A percentile compares a stretch with the other conserved stretches of the same genome.
These are phyloP conservation scores for Mustela nigripes DNA, from an alignment of 2,113 vertebrate genomes.

Conservation along the genomic window DNA sequence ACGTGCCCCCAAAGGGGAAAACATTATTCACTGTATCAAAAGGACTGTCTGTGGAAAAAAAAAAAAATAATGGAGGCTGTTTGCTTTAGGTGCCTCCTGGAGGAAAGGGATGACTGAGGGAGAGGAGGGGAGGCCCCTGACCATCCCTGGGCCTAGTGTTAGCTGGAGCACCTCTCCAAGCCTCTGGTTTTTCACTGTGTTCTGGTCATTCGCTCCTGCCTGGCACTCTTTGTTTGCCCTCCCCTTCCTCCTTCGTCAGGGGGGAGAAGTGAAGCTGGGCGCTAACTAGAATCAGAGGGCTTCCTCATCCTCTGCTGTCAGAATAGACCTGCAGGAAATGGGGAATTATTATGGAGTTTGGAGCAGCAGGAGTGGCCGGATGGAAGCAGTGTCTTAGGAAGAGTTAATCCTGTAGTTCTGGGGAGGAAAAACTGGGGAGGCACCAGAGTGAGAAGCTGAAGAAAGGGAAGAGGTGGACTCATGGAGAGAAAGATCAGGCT, in stretches of 20 bases:
- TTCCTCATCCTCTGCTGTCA: neutral
- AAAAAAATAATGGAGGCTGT: neutral
- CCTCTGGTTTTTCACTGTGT: neutral
- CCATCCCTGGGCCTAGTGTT: accelerated
- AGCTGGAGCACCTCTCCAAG: neutral
- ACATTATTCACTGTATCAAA: no score
- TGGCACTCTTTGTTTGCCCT: neutral
- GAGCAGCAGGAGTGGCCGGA: neutral
- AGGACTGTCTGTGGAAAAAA: no score
- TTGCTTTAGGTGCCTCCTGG: neutral
- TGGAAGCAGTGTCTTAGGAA: neutral
- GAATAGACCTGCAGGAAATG: neutral
- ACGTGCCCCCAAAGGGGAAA: no score
- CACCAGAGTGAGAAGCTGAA: neutral
- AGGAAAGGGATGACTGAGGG: neutral
- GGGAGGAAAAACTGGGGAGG: neutral
- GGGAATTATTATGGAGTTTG: neutral
- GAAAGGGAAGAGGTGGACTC: neutral
- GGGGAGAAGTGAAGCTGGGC: neutral
- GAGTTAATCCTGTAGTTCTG: neutral
- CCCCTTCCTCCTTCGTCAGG: neutral
- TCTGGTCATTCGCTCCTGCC: neutral
- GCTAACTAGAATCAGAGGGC: neutral
- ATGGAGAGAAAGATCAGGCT: neutral
- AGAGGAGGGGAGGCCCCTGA: neutral